These are phyloP conservation scores for Atherinosoma microstoma DNA, from an alignment of 2,797 vertebrate species.

Conservation along the genomic window DNA sequence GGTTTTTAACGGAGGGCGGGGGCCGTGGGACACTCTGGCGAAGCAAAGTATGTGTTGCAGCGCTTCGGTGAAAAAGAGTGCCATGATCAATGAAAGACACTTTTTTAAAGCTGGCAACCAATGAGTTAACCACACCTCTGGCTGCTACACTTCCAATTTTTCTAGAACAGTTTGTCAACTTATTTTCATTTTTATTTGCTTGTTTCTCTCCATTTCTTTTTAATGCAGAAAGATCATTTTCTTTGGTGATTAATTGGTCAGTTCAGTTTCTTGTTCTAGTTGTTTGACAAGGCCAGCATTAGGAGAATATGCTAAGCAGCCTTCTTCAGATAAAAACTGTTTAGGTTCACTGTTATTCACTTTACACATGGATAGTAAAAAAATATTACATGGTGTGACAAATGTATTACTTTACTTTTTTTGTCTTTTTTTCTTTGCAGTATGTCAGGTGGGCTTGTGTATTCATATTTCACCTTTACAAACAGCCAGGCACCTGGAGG, in stretches of 20 bases:
- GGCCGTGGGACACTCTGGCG: no score
- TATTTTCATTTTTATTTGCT: no score
- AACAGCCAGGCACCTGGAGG: constrained; percentile 37
- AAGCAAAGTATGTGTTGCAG: no score
- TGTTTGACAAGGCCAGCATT: neutral
- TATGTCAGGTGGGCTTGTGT: constrained; percentile 79
- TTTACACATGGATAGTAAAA: neutral
- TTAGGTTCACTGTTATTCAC: neutral
- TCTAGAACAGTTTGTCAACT: neutral
- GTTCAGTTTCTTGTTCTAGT: neutral
- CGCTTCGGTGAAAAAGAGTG: no score
- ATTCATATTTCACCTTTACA: constrained; percentile 79
- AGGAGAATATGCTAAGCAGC: neutral
- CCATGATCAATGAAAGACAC: no score
- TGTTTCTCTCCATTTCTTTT: no score
- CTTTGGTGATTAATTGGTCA: neutral
- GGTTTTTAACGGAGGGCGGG: no score
- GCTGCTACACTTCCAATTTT: neutral
- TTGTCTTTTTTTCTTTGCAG: constrained; percentile 58
- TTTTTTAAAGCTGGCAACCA: no score
- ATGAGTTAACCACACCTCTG: neutral
- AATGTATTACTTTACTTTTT: neutral
- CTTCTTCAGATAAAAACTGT: neutral
- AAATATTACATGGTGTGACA: neutral
- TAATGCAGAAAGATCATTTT: no score